Base-by-base conservation (phyloP, 2,797 vertebrate species). In the Cyclura pinguis region DNA sequence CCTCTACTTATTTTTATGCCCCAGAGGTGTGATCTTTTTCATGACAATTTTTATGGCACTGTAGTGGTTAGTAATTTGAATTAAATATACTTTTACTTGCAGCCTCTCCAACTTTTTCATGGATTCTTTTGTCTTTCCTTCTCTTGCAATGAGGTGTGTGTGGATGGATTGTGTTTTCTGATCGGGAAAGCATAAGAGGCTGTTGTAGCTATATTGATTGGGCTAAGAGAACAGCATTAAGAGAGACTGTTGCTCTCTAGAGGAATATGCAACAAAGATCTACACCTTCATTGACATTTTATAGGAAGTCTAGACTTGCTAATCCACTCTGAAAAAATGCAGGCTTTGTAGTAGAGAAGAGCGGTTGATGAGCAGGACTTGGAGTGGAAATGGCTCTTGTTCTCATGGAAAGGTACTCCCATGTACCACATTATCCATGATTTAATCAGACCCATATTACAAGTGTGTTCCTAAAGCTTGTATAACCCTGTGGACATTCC, bases 1-100 rank as follows among this genome's bases (percentile, higher is more conserved):
- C 93, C 84, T 76, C 74, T 85, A 89, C 89, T 86, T 93, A 94
- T 97, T 95, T 88, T 94, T 95, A 95, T 94, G 89, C 96, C 97
- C 96, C 95, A 95, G 96, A 97, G 96, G 95, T 97, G 95, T 94
- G 95, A 96, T 97, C 97, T 93, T 96, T 95, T 97, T 96, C 96
- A 96, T 96, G 97, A 97, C 96, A 95, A 97, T 96, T 97, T 95
- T 97, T 95, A 95, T 92, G 42, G 4, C 96, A 94, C 94, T 93
- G 96, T 94, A 18, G 90, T 95, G 96, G 96, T 95, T 97, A 96
- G 95, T 96, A 96, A 96, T 95, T 96, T 96, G 95, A 97, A 97
- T 96, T 96, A 96, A 95, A 95, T 80, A 92, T 89, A 93, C 95
- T 96, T 87, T 96, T 96, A 92, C 96, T 97, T 91, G 92, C 91